Evolutionary conservation across 2,113 vertebrate species (phyloP).

Genomic region (Solea senegalensis): DNA sequence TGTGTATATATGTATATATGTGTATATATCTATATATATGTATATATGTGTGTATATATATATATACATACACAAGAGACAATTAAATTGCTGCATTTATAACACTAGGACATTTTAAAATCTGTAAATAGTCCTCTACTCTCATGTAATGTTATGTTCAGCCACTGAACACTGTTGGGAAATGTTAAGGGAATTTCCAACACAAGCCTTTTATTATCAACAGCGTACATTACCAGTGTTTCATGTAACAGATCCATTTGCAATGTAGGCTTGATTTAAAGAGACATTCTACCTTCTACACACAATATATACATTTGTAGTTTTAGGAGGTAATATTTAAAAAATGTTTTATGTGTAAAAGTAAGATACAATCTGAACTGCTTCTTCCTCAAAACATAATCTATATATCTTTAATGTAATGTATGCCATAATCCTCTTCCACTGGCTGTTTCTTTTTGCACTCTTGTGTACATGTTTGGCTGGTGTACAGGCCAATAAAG

Average conservation of each 20-base stretch:
- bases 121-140: neutral
- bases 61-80: neutral
- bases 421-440: neutral
- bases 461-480: slow-evolving; percentile 31
- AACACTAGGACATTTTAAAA: neutral
- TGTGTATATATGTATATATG: too few relatives aligned
- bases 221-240: slow-evolving; percentile 33
- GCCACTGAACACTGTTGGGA: neutral
- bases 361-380: neutral
- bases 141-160: neutral
- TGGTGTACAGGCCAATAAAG: slow-evolving; percentile 9
- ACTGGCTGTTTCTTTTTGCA: neutral
- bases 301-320: neutral
- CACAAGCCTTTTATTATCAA: slow-evolving; percentile 2
- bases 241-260: slow-evolving; percentile 6
- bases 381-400: neutral
- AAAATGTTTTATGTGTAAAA: neutral
- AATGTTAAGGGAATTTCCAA: slow-evolving; percentile 25
- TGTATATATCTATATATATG: too few relatives aligned
- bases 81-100: neutral
- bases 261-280: neutral
- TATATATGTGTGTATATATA: too few relatives aligned
- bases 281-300: neutral
- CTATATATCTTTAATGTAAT: neutral
- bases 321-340: neutral